Evolutionary conservation across 2,113 vertebrate genomes (phyloP).

Genomic region (Dicerorhinus sumatrensis): DNA sequence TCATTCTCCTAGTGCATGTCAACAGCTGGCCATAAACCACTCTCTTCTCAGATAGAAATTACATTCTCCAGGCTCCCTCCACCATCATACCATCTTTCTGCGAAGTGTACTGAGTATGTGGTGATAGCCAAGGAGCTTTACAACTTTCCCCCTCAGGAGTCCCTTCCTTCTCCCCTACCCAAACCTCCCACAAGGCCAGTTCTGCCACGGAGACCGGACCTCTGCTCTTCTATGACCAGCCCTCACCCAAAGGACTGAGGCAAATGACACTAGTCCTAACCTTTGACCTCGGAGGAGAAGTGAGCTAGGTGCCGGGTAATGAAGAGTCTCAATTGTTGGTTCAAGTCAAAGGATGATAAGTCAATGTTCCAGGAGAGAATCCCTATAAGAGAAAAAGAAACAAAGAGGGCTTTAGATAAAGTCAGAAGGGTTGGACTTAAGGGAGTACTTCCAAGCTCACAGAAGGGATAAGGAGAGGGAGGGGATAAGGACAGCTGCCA

Average conservation of each 20-base stretch:
- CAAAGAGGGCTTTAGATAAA: conserved; percentile 38
- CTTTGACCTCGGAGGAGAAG: conserved; percentile 96
- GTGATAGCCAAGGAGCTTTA: not conserved
- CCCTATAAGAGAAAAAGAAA: conserved; percentile 85
- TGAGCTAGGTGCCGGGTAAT: conserved; percentile 94
- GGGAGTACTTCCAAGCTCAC: not conserved
- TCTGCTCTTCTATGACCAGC: conserved; percentile 38
- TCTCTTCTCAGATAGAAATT: conserved; percentile 3
- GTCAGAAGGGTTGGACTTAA: not conserved
- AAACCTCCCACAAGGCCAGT: conserved; percentile 34
- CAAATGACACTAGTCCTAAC: conserved; percentile 86
- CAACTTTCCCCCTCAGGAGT: not conserved
- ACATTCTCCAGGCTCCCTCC: not conserved
- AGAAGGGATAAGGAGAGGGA: not conserved
- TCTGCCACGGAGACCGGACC: conserved; percentile 33
- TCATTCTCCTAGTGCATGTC: not conserved
- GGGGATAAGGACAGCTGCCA: not conserved
- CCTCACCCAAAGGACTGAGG: conserved; percentile 61
- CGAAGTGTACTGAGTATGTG: not conserved
- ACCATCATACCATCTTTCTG: not conserved
- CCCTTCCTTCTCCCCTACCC: not conserved
- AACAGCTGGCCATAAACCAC: conserved; percentile 16
- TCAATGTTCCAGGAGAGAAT: conserved; percentile 94
- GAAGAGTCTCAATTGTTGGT: conserved; percentile 94
- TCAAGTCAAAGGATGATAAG: conserved; percentile 90